Percentiles rank a stretch among this genome's conserved stretches.
phyloP scores from a whole-genome alignment of 2,888 invertebrate species.

The Girardia tigrina region DNA sequence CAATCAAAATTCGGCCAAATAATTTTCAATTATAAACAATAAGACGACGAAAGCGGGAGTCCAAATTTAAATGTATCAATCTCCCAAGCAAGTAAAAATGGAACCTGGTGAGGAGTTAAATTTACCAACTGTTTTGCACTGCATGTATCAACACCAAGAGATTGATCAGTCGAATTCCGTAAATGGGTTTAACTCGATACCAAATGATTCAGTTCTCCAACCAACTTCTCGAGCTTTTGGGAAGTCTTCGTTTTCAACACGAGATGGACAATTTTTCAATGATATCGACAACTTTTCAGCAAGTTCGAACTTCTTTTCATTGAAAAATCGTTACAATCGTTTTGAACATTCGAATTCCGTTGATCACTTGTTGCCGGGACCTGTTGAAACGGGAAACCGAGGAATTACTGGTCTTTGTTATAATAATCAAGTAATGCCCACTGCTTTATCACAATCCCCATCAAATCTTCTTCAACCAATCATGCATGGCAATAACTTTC shows the following conservation, averaged over 20 bases:
- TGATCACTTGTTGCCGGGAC: neutral
- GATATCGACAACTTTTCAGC: constrained; percentile 6
- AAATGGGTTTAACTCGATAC: constrained; percentile 17
- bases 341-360: neutral
- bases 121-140: constrained; percentile 20
- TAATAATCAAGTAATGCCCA: neutral
- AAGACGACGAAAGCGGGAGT: constrained; percentile 20
- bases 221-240: neutral
- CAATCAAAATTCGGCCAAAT: neutral
- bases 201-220: neutral
- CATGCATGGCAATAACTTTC: neutral
- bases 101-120: constrained; percentile 9
- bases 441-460: constrained; percentile 1
- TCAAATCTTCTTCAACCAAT: neutral
- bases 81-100: constrained; percentile 12
- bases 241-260: neutral
- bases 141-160: constrained; percentile 12
- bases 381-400: neutral
- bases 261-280: constrained; percentile 20
- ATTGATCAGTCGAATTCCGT: constrained; percentile 15
- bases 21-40: neutral
- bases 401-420: neutral
- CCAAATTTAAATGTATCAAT: constrained; percentile 15
- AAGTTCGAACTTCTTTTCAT: neutral
- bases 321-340: neutral